Evolutionary conservation across 2,888 invertebrate species (phyloP), one percentile per base, ranked within the genome.

Genomic region (Aleiodes alternator): DNA sequence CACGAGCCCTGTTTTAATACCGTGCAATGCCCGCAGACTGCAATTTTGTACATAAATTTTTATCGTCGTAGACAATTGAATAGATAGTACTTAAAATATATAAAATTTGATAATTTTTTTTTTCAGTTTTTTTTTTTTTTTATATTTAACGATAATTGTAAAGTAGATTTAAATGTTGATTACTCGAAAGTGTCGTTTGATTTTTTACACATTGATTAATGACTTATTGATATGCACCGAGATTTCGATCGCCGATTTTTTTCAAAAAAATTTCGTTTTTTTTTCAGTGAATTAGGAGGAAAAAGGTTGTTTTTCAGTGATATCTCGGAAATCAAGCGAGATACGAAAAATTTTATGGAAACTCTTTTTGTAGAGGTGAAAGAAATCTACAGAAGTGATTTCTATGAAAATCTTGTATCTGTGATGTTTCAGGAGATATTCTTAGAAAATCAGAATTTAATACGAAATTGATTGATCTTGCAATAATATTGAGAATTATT

Each of bases 1-100:
- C 72, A 51, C 61, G 51, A 16, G 56, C 72, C 29, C n/a, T 14
- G 57, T 53, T 69, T 69, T 73, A 55, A 70, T 70, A 66, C 68
- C 70, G 34, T 31, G 51, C 64, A 78, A 79, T 76, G 76, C 78
- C 76, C 76, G 77, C 79, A 81, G 82, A 84, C 83, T 84, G 83
- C 80, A 81, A 84, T 85, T 85, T 85, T 85, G 79, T 85, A 84
- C 80, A 80, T 80, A 80, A 81, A 80, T 68, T 73, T 73, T 73
- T 73, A 73, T 73, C 50, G 68, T 59, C 9, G 31, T 57, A 56
- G 56, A 34, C 56, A n/a, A 73, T 73, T 51, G 31, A 53, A 51
- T 51, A 38, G 12, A 51, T 51, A 14, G 23, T 51, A 51, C 68
- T 51, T 29, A 50, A n/a, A 43, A 59, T 14, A 59, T 29, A 59